A percentile compares a stretch with the other conserved stretches of the same genome.
These are phyloP conservation scores for Rhea americana DNA, from an alignment of 2,113 vertebrate genomes.

Conservation along the genomic window DNA sequence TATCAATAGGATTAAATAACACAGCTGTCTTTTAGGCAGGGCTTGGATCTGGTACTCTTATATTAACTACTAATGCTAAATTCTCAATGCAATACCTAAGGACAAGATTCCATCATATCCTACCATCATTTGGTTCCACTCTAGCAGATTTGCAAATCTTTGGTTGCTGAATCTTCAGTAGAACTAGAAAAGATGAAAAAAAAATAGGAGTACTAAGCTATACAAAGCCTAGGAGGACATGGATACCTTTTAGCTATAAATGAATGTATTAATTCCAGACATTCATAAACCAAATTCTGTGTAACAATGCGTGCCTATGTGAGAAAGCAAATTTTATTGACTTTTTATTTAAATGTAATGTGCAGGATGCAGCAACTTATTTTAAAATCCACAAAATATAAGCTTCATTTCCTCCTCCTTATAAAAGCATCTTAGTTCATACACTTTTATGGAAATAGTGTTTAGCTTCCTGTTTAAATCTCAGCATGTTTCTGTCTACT, in stretches of 20 bases:
- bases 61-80: background rate
- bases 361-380: background rate
- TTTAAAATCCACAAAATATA: conserved; percentile 9
- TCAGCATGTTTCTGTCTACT: background rate
- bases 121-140: fast-evolving
- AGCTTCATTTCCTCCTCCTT: conserved; percentile 4
- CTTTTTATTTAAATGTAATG: conserved; percentile 1
- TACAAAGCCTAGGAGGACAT: background rate
- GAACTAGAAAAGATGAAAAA: background rate
- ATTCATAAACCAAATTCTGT: background rate
- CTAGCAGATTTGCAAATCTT: background rate
- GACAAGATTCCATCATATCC: background rate
- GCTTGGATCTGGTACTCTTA: background rate
- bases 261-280: background rate
- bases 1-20: background rate
- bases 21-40: background rate
- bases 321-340: background rate
- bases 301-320: background rate
- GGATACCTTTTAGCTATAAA: background rate
- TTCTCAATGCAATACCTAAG: background rate
- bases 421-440: background rate
- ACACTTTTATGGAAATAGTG: background rate
- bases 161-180: background rate
- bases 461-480: conserved; percentile 2
- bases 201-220: background rate